Percentiles rank a stretch among this genome's conserved stretches.
These are phyloP conservation scores for Eudyptes chrysolophus DNA, from an alignment of 2,113 vertebrate species.

Conservation along the genomic window DNA sequence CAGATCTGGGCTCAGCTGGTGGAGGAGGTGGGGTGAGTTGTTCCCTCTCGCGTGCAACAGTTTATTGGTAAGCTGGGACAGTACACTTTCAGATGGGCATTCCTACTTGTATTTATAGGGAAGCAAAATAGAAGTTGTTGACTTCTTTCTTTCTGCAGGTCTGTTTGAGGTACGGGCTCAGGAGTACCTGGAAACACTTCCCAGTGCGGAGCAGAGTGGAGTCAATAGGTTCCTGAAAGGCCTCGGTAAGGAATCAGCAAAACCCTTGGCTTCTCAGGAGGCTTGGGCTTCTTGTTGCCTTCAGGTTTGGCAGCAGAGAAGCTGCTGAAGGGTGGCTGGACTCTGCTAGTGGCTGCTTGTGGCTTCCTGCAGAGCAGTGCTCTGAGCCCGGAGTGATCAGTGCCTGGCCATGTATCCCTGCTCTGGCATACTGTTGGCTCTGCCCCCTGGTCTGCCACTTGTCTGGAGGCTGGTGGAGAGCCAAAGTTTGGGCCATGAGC, in stretches of 20 bases:
- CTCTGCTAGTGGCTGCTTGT: background rate
- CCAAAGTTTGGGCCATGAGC: background rate
- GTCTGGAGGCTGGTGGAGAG: background rate
- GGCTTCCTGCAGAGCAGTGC: background rate
- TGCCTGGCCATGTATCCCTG: background rate
- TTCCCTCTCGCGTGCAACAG: background rate
- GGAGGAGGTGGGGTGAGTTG: background rate
- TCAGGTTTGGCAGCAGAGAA: background rate
- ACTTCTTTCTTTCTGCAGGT: slow-evolving; percentile 72
- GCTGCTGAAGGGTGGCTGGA: background rate
- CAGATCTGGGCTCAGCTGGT: background rate
- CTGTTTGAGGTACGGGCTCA: slow-evolving; percentile 94
- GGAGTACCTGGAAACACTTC: slow-evolving; percentile 92
- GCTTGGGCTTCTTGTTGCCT: background rate
- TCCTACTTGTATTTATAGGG: background rate
- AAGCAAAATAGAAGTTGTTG: background rate
- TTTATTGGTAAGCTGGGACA: background rate
- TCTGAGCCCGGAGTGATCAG: background rate
- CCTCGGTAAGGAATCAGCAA: slow-evolving; percentile 78
- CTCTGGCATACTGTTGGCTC: background rate
- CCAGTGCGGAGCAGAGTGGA: slow-evolving; percentile 88
- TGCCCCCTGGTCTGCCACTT: background rate
- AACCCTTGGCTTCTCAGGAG: background rate
- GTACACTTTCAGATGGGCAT: background rate
- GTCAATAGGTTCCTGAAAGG: slow-evolving; percentile 96